These are phyloP conservation scores for Arrhopalites spinosus DNA, from an alignment of 2,888 invertebrate species.

Conservation along the genomic window DNA sequence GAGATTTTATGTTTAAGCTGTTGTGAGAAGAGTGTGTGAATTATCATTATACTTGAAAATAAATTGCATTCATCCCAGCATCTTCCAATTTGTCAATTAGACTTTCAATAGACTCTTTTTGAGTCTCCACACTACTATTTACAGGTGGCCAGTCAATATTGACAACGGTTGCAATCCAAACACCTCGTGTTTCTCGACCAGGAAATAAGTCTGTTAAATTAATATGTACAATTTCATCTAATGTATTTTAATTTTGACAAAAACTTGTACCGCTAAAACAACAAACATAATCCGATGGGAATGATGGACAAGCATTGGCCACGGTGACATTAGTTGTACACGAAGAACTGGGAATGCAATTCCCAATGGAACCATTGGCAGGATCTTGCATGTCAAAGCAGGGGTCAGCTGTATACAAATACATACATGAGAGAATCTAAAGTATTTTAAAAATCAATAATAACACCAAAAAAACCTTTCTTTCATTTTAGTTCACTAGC, in stretches of 20 bases:
- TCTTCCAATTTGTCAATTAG: constrained; percentile 40
- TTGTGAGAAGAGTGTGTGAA: neutral
- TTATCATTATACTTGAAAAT: constrained; percentile 46
- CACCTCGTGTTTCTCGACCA: constrained; percentile 46
- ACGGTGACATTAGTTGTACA: constrained; percentile 30
- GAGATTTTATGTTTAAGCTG: neutral
- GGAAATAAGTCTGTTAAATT: constrained; percentile 43
- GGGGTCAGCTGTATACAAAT: constrained; percentile 35
- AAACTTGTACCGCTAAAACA: constrained; percentile 42
- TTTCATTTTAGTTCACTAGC: no score
- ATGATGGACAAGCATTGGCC: constrained; percentile 38
- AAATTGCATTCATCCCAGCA: constrained; percentile 48
- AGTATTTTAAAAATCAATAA: no score
- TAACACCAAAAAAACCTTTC: no score
- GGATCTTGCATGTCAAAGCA: constrained; percentile 36
- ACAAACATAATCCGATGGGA: constrained; percentile 40
- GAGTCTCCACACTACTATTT: constrained; percentile 39
- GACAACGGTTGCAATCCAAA: constrained; percentile 49
- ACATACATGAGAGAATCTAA: no score
- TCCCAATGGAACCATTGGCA: constrained; percentile 33
- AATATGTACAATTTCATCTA: neutral
- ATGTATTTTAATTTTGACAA: neutral
- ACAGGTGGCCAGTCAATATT: constrained; percentile 51
- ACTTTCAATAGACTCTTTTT: constrained; percentile 35
- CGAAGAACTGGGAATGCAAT: constrained; percentile 37